These are phyloP conservation scores for Corticium candelabrum DNA, from an alignment of 37 sponge, comb jelly and placozoan genomes.

Conservation along the genomic window DNA sequence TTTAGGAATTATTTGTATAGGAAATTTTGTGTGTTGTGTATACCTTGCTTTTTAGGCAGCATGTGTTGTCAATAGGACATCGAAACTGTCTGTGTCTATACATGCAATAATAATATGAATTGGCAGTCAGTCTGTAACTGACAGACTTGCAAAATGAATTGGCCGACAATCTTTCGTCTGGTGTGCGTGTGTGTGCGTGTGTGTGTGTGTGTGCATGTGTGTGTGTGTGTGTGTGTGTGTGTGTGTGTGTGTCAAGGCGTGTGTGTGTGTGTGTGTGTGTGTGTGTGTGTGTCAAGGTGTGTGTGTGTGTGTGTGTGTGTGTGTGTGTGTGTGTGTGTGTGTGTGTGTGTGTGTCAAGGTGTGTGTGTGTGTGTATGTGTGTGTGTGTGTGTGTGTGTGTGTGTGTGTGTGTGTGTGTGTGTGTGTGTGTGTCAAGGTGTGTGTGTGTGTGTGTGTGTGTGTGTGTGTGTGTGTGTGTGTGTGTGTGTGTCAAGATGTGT, in stretches of 20 bases:
- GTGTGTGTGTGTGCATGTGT: not conserved
- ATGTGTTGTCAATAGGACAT: too few relatives aligned
- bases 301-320: slow-evolving; percentile 5
- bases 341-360: not conserved
- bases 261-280: slow-evolving; percentile 5
- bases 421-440: not conserved
- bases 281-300: not conserved
- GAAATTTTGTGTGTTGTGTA: too few relatives aligned
- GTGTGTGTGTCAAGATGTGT: not conserved
- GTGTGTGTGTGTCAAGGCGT: not conserved
- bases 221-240: slow-evolving; percentile 5
- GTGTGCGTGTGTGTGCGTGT: not conserved
- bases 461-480: slow-evolving; percentile 5
- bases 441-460: slow-evolving; percentile 2
- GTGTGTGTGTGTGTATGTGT: slow-evolving; percentile 1
- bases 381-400: not conserved
- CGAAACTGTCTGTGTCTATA: too few relatives aligned
- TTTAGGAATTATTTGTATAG: too few relatives aligned
- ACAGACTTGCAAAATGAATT: too few relatives aligned
- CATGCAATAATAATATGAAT: too few relatives aligned
- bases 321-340: slow-evolving; percentile 5
- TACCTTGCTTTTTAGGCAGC: too few relatives aligned
- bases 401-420: not conserved
- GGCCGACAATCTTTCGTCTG: too few relatives aligned
- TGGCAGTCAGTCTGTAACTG: too few relatives aligned